Base-by-base conservation (phyloP, 2,113 vertebrate species). In the Entelurus aequoreus region DNA sequence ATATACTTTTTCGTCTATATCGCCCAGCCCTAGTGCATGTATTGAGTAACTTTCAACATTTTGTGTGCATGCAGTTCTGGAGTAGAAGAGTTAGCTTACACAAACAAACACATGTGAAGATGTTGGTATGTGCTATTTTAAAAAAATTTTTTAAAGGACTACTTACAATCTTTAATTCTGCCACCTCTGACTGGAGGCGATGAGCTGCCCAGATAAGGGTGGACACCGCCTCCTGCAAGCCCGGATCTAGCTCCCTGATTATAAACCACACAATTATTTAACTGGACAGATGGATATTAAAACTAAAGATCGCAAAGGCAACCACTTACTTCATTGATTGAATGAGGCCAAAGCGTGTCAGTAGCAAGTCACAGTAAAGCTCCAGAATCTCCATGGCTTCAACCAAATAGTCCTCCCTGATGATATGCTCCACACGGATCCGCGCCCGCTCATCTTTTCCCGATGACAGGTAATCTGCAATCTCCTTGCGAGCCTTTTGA, bases 301-400 rank as follows among this genome's bases (percentile, higher is more conserved):
- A 46, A 11, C 28, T 28, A 28, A 46, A 11, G 10, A 4, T 46
- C 42, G 5, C 3, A 2, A 37, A 5, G 2, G 9, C 4, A 3
- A 2, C 13, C 5, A 83, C 92, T 94, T 86, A 99, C 97, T 96
- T 99, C 96, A 99, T 99, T 4, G 95, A 95, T 66, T 98, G 94
- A 68, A 99, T 98, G 72, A 99, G 91, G 75, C 97, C 97, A 67
- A 97, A 97, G 15, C 97, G 93, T 36, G 96, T 90, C 37, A 99
- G 83, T 56, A 99, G 88, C 65, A 99, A 88, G 66, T 99, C 97
- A 48, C 97, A 99, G 83, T 98, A 98, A 40, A 99, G 88, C 84
- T 99, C 97, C 77, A 99, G 86, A 84, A 99, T 99, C 85, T 99
- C 97, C 97, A 99, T 99, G 77, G 96, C 97, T 74, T 99, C 96